A percentile compares a stretch with the other conserved stretches of the same genome.
Conservation (phyloP, 2,797 vertebrate genomes). For the Squalus acanthias region DNA sequence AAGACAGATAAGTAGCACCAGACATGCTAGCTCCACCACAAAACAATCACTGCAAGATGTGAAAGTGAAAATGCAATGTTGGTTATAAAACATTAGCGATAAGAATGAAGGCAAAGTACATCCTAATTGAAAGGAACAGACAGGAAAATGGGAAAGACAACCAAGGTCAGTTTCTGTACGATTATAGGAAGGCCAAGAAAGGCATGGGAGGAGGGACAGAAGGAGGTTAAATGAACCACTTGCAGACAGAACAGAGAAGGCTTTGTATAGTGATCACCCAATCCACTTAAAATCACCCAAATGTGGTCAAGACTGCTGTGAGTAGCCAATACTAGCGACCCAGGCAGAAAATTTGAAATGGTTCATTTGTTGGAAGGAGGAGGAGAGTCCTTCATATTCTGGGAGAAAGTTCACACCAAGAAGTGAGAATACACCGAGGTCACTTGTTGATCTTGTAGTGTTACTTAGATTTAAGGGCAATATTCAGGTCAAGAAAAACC, state of each 20-base stretch:
- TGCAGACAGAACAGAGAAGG: background rate
- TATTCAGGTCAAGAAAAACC: no score
- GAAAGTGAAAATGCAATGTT: background rate
- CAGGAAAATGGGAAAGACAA: background rate
- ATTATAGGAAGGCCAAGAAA: background rate
- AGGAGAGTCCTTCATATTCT: no score
- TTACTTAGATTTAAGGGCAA: no score
- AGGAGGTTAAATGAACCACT: background rate
- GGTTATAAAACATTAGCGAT: background rate
- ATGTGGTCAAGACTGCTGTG: background rate
- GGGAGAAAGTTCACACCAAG: no score
- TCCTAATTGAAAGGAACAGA: background rate
- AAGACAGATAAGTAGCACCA: background rate
- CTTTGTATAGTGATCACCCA: background rate
- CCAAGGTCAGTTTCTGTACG: background rate
- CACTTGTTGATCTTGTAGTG: no score
- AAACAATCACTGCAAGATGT: background rate
- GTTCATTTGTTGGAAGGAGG: no score
- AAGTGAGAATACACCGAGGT: no score
- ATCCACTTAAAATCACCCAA: background rate
- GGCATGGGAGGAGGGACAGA: background rate
- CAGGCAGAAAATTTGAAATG: background rate
- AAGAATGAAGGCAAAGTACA: background rate
- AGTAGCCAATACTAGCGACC: background rate
- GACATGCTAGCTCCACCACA: background rate